Conservation (phyloP, 2,888 invertebrate species). For the Chaetoderma sp. region DNA sequence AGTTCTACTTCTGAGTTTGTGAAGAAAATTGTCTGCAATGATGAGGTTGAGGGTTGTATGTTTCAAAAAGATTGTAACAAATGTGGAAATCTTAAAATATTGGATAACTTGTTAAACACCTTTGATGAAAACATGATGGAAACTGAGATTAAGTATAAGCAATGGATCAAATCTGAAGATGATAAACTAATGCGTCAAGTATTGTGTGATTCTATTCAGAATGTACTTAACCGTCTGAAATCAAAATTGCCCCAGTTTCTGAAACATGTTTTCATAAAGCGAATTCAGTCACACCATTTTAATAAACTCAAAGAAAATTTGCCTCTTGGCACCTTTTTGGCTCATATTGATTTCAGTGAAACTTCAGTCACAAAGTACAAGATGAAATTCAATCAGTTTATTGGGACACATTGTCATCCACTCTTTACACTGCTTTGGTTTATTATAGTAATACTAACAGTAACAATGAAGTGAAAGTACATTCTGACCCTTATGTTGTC, state of each 20-base stretch:
- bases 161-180: slow-evolving; percentile 4
- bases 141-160: slow-evolving; percentile 5
- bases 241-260: slow-evolving; percentile 6
- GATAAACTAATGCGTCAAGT: neutral
- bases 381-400: slow-evolving; percentile 28
- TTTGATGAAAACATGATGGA: neutral
- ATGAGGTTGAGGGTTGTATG: neutral
- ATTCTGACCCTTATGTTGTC: no score
- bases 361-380: slow-evolving; percentile 5
- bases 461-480: no score
- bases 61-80: slow-evolving; percentile 5
- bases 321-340: slow-evolving; percentile 1
- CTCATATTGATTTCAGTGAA: slow-evolving; percentile 28
- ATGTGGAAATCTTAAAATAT: no score
- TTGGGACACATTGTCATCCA: slow-evolving; percentile 12
- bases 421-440: slow-evolving; percentile 15
- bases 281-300: slow-evolving; percentile 9
- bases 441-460: no score
- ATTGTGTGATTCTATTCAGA: neutral
- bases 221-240: neutral
- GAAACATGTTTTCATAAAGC: slow-evolving; percentile 18
- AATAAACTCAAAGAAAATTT: neutral
- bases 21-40: neutral
- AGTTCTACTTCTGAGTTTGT: slow-evolving; percentile 2
- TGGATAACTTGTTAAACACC: no score